Evolutionary conservation across 2,113 vertebrate species (phyloP).

Genomic region (Macroglossus sobrinus): DNA sequence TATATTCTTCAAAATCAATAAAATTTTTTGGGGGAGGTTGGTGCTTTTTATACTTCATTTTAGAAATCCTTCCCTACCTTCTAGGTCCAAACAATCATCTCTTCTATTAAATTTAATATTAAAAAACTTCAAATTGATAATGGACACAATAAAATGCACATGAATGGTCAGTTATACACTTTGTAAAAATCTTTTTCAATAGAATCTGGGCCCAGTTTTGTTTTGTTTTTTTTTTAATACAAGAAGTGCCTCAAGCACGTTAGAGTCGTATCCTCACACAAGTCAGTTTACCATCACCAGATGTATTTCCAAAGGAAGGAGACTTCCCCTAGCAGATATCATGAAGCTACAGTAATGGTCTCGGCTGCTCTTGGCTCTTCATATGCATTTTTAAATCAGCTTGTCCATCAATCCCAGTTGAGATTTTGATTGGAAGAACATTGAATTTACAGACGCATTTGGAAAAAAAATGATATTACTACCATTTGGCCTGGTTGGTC

Average conservation of each 20-base stretch:
- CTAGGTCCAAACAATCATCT: neutral
- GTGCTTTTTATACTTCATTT: neutral
- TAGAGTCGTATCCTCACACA: neutral
- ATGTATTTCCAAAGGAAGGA: neutral
- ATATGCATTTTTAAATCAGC: neutral
- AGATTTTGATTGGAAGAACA: neutral
- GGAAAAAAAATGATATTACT: neutral
- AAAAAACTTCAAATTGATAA: neutral
- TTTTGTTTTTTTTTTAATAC: neutral
- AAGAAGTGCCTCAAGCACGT: neutral
- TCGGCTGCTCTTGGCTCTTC: neutral
- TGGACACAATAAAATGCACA: neutral
- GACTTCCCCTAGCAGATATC: neutral
- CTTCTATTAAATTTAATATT: neutral
- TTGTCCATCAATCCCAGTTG: neutral
- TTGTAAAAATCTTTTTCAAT: neutral
- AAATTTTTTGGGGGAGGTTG: neutral
- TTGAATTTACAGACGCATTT: neutral
- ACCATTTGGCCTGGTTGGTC: neutral
- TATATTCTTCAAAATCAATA: neutral
- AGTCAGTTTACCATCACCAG: neutral
- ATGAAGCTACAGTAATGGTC: neutral
- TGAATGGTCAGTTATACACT: neutral
- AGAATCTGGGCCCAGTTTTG: neutral
- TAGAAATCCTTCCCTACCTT: neutral